Percentiles rank a stretch among this genome's conserved stretches.
Conservation (phyloP, 2,888 invertebrate genomes). For the Patella caerulea region DNA sequence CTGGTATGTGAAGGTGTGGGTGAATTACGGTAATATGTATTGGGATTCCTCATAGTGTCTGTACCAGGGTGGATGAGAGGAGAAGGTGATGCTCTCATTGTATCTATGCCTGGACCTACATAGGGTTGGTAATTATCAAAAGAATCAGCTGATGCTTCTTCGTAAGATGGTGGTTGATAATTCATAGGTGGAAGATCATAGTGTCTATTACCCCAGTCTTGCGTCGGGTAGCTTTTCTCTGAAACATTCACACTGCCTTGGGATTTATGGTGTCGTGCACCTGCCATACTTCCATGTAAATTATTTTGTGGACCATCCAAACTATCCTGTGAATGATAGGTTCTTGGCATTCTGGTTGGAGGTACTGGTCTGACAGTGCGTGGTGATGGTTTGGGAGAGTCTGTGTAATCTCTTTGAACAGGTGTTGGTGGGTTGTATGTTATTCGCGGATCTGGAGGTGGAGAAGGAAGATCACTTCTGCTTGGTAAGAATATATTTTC, state of each 20-base stretch:
- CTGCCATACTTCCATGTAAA: no score
- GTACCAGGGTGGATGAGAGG: neutral
- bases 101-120: neutral
- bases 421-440: neutral
- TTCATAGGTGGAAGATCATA: neutral
- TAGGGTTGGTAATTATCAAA: neutral
- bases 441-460: slow-evolving; percentile 1
- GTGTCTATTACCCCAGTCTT: no score
- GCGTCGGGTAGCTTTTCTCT: no score
- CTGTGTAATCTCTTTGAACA: neutral
- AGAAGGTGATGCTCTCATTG: neutral
- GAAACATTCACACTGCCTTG: neutral
- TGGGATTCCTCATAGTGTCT: neutral
- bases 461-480: slow-evolving; percentile 7
- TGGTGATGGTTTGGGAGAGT: neutral
- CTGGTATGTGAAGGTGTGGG: neutral
- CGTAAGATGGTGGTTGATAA: neutral
- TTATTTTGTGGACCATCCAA: neutral
- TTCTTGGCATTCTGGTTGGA: neutral
- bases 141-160: neutral
- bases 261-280: neutral
- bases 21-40: neutral
- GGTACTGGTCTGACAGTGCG: neutral
- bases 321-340: neutral
- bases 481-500: slow-evolving; percentile 26